phyloP scores from a whole-genome alignment of 35 echinoderm and acorn worm genomes.

The Apostichopus japonicus region DNA sequence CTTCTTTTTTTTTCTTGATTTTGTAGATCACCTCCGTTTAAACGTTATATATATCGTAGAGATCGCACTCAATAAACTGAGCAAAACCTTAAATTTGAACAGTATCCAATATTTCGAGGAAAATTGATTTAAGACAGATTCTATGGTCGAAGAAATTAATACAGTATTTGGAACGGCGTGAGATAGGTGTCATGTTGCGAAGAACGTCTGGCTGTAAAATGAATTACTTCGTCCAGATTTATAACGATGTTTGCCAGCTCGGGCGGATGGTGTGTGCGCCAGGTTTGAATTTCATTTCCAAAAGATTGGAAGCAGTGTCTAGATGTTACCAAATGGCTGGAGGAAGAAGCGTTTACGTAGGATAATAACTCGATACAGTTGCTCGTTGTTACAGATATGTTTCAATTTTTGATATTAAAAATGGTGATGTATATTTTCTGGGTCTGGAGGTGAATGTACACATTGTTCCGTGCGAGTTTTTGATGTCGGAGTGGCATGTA shows the following conservation, averaged over 20 bases:
- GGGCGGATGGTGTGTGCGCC: neutral
- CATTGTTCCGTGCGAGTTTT: too few species aligned
- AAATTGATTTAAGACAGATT: constrained; percentile 26
- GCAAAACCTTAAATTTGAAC: neutral
- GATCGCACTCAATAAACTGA: neutral
- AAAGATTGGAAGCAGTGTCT: neutral
- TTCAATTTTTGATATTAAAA: too few species aligned
- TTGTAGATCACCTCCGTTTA: too few species aligned
- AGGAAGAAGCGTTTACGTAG: neutral
- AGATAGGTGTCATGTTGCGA: constrained; percentile 7
- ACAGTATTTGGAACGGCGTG: neutral
- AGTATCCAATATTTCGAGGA: constrained; percentile 31
- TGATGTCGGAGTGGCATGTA: too few species aligned
- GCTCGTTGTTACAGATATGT: too few species aligned
- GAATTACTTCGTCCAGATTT: constrained; percentile 5
- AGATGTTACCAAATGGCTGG: neutral
- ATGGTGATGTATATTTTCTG: too few species aligned
- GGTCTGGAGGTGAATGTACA: too few species aligned
- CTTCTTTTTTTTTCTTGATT: too few species aligned
- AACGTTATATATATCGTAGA: too few species aligned
- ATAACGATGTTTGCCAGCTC: neutral
- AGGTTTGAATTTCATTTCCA: neutral
- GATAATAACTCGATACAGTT: neutral
- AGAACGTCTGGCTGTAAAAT: neutral
- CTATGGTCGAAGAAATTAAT: constrained; percentile 15